Evolutionary conservation across 2,888 invertebrate species (phyloP).

Genomic region (Diaperis boleti): DNA sequence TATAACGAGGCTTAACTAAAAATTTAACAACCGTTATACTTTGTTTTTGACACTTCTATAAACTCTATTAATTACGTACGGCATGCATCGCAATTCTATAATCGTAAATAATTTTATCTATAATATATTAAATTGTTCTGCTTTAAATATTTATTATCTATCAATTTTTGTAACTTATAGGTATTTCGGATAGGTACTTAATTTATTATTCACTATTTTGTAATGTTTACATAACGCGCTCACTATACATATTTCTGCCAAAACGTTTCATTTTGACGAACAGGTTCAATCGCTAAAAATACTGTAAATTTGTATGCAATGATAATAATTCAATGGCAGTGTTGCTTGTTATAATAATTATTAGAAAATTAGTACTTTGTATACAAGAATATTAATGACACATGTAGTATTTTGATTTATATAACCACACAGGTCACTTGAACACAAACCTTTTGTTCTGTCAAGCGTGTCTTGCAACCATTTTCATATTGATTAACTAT

Average conservation of each 20-base stretch:
- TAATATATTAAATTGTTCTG: constrained; percentile 16
- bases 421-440: constrained; percentile 5
- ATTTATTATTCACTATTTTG: constrained; percentile 11
- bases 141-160: constrained; percentile 14
- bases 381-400: constrained; percentile 18
- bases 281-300: constrained; percentile 17
- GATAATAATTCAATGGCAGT: constrained; percentile 37
- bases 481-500: constrained; percentile 31
- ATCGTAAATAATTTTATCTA: neutral
- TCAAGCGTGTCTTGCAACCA: constrained; percentile 18
- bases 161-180: no score
- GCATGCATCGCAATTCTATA: constrained; percentile 5
- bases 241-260: constrained; percentile 25
- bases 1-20: no score
- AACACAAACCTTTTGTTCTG: constrained; percentile 17
- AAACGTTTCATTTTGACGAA: constrained; percentile 11
- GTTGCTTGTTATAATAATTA: constrained; percentile 25
- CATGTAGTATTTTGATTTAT: constrained; percentile 7
- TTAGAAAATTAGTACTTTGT: constrained; percentile 15
- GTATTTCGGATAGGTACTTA: constrained; percentile 31
- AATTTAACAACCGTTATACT: no score
- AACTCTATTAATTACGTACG: neutral
- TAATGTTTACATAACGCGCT: no score
- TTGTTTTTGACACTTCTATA: neutral
- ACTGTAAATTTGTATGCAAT: constrained; percentile 31